A percentile compares a stretch with the other conserved stretches of the same genome.
Conservation (phyloP, 2,888 invertebrate species). For the Andricus curvator region DNA sequence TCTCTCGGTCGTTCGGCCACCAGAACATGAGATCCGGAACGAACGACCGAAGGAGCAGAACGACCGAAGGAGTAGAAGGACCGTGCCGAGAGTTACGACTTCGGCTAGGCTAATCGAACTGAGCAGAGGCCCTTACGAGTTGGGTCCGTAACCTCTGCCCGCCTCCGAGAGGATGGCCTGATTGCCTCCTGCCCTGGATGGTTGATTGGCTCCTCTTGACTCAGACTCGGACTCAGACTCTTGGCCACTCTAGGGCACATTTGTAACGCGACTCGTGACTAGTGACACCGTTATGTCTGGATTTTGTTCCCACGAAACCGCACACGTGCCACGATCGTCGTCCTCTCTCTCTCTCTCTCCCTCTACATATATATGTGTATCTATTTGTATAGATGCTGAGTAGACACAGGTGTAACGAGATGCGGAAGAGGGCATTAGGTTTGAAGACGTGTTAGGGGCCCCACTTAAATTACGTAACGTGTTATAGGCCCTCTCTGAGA, state of each 20-base stretch:
- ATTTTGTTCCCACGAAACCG: constrained; percentile 66
- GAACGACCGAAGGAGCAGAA: constrained; percentile 20
- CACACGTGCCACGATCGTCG: constrained; percentile 51
- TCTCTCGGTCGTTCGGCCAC: constrained; percentile 18
- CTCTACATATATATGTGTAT: no score
- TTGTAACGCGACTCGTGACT: constrained; percentile 61
- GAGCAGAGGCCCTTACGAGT: background rate
- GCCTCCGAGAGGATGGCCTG: constrained; percentile 56
- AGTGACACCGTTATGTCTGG: constrained; percentile 65
- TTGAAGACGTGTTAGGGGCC: no score
- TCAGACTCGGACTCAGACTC: constrained; percentile 16
- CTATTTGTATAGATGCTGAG: background rate
- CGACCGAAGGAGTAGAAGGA: background rate
- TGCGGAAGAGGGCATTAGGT: background rate
- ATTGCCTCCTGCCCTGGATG: constrained; percentile 62
- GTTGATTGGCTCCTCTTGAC: constrained; percentile 40
- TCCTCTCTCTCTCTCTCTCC: no score
- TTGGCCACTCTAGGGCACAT: constrained; percentile 53
- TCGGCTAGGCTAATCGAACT: background rate
- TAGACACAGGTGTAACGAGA: constrained; percentile 11
- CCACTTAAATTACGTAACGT: no score
- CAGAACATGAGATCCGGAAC: constrained; percentile 33
- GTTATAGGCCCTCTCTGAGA: no score
- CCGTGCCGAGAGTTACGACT: constrained; percentile 25
- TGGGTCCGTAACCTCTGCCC: constrained; percentile 47